phyloP scores from a whole-genome alignment of 2,888 invertebrate genomes.

The Synergus itoensis region DNA sequence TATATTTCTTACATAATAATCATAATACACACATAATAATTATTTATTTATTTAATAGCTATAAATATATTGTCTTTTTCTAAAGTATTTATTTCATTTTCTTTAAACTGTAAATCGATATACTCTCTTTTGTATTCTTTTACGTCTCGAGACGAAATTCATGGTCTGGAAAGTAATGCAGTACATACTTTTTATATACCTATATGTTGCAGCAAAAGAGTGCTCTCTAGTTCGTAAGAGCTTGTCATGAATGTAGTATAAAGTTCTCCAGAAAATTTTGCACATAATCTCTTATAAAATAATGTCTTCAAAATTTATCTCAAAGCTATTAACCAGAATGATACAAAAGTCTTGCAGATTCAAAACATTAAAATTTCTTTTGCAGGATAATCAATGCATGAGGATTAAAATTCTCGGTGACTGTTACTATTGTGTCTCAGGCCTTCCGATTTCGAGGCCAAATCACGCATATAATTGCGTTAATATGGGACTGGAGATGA shows the following conservation, averaged over 20 bases:
- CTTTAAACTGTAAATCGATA: background rate
- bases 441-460: constrained; percentile 93
- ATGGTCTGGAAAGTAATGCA: constrained; percentile 17
- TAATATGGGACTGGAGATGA: constrained; percentile 97
- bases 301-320: background rate
- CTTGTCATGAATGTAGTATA: background rate
- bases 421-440: constrained; percentile 97
- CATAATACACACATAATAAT: no score
- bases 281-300: background rate
- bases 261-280: background rate
- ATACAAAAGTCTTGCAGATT: no score
- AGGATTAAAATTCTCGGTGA: constrained; percentile 97
- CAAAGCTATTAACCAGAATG: background rate
- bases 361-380: constrained; percentile 33
- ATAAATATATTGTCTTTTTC: background rate
- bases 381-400: constrained; percentile 96
- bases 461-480: constrained; percentile 97
- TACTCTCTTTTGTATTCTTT: constrained; percentile 5
- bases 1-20: no score
- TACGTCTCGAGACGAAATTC: constrained; percentile 8
- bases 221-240: constrained; percentile 14
- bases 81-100: background rate
- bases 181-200: background rate
- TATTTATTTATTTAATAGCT: no score
- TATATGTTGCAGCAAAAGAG: background rate